Evolutionary conservation across 37 sponge, comb jelly and placozoan species (phyloP).

Genomic region (Cladorhizidae sp.): DNA sequence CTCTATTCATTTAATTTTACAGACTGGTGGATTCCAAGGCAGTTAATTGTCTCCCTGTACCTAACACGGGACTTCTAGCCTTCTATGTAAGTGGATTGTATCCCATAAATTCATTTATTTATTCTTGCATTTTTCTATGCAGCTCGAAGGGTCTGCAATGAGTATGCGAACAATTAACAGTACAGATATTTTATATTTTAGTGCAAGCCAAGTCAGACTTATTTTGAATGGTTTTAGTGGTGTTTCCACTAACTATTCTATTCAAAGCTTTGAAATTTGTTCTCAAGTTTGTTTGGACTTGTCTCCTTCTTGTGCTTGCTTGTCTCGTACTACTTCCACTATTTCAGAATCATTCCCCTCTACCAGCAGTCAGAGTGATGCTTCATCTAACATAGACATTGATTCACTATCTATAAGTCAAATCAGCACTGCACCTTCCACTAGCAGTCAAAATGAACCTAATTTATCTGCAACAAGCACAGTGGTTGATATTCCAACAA

Average conservation of each 20-base stretch:
- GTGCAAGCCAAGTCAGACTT: slow-evolving; percentile 17
- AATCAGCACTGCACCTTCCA: background rate
- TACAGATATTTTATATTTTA: slow-evolving; percentile 8
- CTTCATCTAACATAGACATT: too few species aligned
- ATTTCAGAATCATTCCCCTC: background rate
- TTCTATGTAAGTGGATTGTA: too few species aligned
- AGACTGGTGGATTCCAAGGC: background rate
- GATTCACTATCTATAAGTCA: too few species aligned
- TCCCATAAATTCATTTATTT: too few species aligned
- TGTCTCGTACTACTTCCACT: background rate
- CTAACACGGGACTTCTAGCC: background rate
- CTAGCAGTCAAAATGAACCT: background rate
- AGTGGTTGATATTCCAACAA: too few species aligned
- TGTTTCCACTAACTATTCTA: background rate
- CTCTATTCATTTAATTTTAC: background rate
- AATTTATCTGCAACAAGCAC: background rate
- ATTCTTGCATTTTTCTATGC: too few species aligned
- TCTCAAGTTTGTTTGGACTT: slow-evolving; percentile 16
- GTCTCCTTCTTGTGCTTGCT: background rate
- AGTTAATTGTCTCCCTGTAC: background rate
- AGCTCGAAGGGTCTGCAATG: slow-evolving; percentile 10
- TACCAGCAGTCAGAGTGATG: background rate
- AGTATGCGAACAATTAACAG: background rate
- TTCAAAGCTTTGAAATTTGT: slow-evolving; percentile 32
- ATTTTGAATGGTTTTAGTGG: background rate